These are phyloP conservation scores for Hyppa rectilinea DNA, from an alignment of 2,888 invertebrate genomes.

Conservation along the genomic window DNA sequence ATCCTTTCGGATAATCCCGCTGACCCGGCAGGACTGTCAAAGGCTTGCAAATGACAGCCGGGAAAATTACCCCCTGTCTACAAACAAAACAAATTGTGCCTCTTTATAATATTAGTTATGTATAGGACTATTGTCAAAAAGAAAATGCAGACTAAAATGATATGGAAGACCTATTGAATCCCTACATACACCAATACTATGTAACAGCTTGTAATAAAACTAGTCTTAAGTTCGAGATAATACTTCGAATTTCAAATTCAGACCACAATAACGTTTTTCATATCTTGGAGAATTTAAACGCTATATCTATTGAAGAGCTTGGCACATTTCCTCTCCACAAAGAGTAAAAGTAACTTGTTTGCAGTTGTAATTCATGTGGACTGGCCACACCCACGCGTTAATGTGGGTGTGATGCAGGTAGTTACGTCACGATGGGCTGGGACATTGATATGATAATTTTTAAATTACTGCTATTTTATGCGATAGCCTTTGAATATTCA, in stretches of 20 bases:
- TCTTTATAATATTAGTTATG: too few species aligned
- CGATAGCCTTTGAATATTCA: conserved; percentile 20
- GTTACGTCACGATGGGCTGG: conserved; percentile 24
- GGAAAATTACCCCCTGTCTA: too few species aligned
- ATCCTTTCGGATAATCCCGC: too few species aligned
- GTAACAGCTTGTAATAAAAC: neutral
- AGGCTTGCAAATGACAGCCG: too few species aligned
- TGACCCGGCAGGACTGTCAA: too few species aligned
- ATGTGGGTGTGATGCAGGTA: conserved; percentile 33
- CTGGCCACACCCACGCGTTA: conserved; percentile 36
- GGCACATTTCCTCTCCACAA: neutral
- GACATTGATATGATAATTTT: conserved; percentile 15
- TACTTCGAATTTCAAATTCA: neutral
- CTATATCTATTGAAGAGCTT: neutral
- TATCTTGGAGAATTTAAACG: neutral
- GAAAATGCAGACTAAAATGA: neutral
- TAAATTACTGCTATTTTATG: conserved; percentile 9
- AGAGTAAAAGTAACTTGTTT: conserved; percentile 13
- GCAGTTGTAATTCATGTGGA: conserved; percentile 20
- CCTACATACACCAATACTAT: neutral
- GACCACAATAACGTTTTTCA: neutral
- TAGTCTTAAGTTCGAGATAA: neutral
- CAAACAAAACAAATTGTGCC: too few species aligned
- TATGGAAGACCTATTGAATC: neutral
- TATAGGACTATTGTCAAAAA: neutral